These are phyloP conservation scores for Acanthurus lineatus DNA, from an alignment of 2,797 vertebrate species.

Conservation along the genomic window DNA sequence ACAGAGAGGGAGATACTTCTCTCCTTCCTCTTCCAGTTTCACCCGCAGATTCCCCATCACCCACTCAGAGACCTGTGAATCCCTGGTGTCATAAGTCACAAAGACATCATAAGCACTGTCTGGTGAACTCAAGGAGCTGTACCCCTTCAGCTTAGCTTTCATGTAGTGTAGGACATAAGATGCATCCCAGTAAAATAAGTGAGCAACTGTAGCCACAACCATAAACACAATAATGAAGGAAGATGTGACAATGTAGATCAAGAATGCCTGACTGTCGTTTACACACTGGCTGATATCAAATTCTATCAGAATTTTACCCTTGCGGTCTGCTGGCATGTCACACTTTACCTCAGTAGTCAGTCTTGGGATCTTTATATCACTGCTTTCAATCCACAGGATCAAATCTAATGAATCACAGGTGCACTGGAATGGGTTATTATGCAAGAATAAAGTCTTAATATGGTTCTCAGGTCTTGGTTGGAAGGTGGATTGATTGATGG, in stretches of 20 bases:
- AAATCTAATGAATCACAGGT: slow-evolving; percentile 86
- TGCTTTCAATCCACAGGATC: slow-evolving; percentile 82
- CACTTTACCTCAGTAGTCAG: slow-evolving; percentile 80
- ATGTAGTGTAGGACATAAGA: slow-evolving; percentile 81
- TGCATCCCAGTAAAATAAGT: slow-evolving; percentile 88
- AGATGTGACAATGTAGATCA: slow-evolving; percentile 72
- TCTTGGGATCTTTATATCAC: slow-evolving; percentile 73
- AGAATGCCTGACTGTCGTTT: slow-evolving; percentile 70
- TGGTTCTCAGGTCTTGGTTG: slow-evolving; percentile 40
- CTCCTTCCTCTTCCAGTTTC: slow-evolving; percentile 84
- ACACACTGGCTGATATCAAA: slow-evolving; percentile 83
- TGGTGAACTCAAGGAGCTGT: slow-evolving; percentile 64
- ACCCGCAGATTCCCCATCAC: slow-evolving; percentile 84
- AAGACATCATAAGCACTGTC: slow-evolving; percentile 81
- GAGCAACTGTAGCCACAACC: slow-evolving; percentile 75
- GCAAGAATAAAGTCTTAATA: slow-evolving; percentile 76
- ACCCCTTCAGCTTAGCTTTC: slow-evolving; percentile 82
- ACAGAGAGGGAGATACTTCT: slow-evolving; percentile 82
- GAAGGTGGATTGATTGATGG: slow-evolving; percentile 83
- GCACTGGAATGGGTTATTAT: slow-evolving; percentile 85
- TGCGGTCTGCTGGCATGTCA: slow-evolving; percentile 67
- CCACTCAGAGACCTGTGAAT: slow-evolving; percentile 85
- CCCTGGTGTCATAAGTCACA: slow-evolving; percentile 86
- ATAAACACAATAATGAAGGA: slow-evolving; percentile 75
- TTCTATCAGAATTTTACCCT: slow-evolving; percentile 55